Evolutionary conservation across 2,888 invertebrate genomes (phyloP).

Genomic region (Melitaea athalia): DNA sequence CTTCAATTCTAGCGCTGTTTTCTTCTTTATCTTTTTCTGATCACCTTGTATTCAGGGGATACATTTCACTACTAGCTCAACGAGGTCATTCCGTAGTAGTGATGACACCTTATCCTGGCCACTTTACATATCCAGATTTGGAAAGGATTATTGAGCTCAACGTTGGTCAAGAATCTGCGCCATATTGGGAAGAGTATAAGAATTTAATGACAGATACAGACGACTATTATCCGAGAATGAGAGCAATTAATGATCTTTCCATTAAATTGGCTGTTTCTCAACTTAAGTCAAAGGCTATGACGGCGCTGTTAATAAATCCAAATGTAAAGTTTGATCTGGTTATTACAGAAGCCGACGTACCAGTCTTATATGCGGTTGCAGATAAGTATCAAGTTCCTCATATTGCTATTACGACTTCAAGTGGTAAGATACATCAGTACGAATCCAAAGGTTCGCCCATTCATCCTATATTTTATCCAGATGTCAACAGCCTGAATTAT

Average conservation of each 20-base stretch:
- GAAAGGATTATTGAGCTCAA: conserved; percentile 68
- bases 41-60: conserved; percentile 68
- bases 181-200: conserved; percentile 67
- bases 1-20: conserved; percentile 50
- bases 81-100: conserved; percentile 65
- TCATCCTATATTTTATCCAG: conserved; percentile 78
- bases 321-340: conserved; percentile 80
- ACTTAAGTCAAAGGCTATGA: conserved; percentile 68
- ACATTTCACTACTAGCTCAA: conserved; percentile 61
- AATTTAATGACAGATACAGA: conserved; percentile 63
- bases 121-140: conserved; percentile 60
- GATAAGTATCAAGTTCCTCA: conserved; percentile 80
- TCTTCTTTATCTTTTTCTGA: conserved; percentile 71
- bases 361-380: conserved; percentile 74
- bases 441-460: conserved; percentile 78
- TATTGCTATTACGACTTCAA: conserved; percentile 77
- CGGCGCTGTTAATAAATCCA: conserved; percentile 64
- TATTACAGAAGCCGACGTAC: conserved; percentile 79
- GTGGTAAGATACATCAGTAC: conserved; percentile 72
- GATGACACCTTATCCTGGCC: conserved; percentile 75
- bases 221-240: conserved; percentile 61
- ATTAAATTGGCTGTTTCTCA: conserved; percentile 68
- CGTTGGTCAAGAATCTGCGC: conserved; percentile 64
- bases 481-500: conserved; percentile 69
- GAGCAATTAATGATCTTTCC: conserved; percentile 59